phyloP scores from a whole-genome alignment of 37 sponge, comb jelly and placozoan genomes.

The Oscarella lobularis region DNA sequence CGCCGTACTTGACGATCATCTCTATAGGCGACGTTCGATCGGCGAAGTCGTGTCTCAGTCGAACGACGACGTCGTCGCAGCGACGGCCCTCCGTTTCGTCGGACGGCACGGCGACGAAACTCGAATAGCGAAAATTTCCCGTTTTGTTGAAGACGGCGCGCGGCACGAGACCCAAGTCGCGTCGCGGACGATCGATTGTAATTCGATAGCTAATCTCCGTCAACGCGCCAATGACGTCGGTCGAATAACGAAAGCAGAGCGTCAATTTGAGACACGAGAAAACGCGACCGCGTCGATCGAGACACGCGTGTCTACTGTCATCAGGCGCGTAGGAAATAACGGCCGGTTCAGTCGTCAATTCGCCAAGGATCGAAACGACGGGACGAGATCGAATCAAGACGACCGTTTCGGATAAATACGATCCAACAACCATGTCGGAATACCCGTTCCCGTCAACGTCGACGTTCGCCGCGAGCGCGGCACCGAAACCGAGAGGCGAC shows the following conservation, averaged over 20 bases:
- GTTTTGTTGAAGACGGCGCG: neutral
- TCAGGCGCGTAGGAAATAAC: neutral
- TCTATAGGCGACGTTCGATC: neutral
- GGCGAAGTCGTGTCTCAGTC: neutral
- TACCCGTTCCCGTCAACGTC: constrained; percentile 58
- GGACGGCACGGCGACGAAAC: neutral
- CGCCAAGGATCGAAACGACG: constrained; percentile 13
- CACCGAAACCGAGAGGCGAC: constrained; percentile 24
- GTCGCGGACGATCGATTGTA: neutral
- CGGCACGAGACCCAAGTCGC: neutral
- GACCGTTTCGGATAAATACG: neutral
- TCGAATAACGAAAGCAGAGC: neutral
- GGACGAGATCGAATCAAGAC: constrained; percentile 10
- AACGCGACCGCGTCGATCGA: neutral
- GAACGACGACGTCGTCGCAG: neutral
- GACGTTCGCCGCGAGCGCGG: constrained; percentile 23
- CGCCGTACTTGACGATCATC: neutral
- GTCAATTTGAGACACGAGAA: constrained; percentile 1
- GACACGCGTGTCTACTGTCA: neutral
- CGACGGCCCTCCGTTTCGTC: neutral
- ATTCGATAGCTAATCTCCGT: neutral
- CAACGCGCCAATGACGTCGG: neutral
- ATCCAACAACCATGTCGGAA: constrained; percentile 10
- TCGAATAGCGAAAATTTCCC: neutral
- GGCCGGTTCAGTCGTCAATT: neutral